These are phyloP conservation scores for Trachelus stipa DNA, from an alignment of 2,888 invertebrate genomes.

Conservation along the genomic window DNA sequence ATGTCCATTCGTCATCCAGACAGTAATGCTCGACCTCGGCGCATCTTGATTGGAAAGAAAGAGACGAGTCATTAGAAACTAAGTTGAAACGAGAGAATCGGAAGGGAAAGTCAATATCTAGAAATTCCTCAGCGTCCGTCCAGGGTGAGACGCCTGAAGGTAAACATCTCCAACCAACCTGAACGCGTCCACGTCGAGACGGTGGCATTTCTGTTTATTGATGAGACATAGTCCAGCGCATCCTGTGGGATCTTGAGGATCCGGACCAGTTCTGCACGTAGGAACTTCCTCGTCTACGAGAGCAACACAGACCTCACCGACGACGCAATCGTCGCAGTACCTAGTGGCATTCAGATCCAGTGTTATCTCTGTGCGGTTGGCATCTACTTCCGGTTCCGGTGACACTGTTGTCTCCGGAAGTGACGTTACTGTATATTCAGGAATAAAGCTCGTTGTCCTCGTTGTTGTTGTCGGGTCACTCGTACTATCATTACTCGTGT, in stretches of 20 bases:
- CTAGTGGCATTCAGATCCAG: conserved; percentile 43
- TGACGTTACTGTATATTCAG: conserved; percentile 22
- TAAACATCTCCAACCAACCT: conserved; percentile 43
- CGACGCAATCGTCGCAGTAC: conserved; percentile 58
- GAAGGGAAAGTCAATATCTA: background rate
- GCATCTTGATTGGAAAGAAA: conserved; percentile 59
- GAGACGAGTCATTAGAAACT: background rate
- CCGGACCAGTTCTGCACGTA: conserved; percentile 69
- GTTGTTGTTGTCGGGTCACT: background rate
- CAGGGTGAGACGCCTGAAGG: background rate
- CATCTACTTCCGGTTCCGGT: conserved; percentile 15
- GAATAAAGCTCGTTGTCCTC: conserved; percentile 21
- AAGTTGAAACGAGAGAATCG: background rate
- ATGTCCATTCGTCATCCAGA: conserved; percentile 76
- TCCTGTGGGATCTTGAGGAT: conserved; percentile 73
- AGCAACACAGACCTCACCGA: conserved; percentile 73
- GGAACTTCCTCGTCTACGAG: conserved; percentile 73
- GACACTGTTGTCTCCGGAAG: conserved; percentile 19
- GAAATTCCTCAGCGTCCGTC: background rate
- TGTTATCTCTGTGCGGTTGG: conserved; percentile 9
- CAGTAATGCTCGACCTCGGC: conserved; percentile 72
- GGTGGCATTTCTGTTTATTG: conserved; percentile 64
- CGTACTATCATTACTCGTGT: conserved; percentile 6
- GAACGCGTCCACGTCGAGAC: conserved; percentile 63
- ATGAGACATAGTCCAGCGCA: conserved; percentile 65